Percentiles rank a stretch among this genome's conserved stretches.
These are phyloP conservation scores for Sus cebifrons DNA, from an alignment of 2,797 vertebrate genomes.

Conservation along the genomic window DNA sequence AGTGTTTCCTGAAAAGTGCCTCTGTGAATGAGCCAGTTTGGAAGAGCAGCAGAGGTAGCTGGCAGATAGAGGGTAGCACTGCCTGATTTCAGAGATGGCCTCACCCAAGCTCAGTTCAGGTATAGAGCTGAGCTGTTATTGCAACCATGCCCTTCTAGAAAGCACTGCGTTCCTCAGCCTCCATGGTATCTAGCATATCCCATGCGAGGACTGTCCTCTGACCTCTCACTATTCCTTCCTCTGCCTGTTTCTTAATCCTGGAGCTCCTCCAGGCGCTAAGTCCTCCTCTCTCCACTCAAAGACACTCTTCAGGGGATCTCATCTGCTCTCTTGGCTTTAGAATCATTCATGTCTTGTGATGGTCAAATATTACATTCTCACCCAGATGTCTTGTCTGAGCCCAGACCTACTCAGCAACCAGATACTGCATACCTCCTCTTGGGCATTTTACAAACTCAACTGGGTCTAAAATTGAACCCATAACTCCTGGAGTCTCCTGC, in stretches of 20 bases:
- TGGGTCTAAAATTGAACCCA: conserved; percentile 10
- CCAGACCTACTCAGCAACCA: background rate
- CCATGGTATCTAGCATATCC: background rate
- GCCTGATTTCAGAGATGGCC: background rate
- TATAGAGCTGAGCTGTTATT: background rate
- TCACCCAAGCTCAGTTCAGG: conserved; percentile 4
- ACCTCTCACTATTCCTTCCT: background rate
- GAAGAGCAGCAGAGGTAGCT: conserved; percentile 63
- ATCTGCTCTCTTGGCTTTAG: background rate
- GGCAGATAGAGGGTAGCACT: background rate
- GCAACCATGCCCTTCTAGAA: background rate
- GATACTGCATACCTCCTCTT: background rate
- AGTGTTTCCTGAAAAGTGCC: conserved; percentile 75
- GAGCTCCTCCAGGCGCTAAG: background rate
- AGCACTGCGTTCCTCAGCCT: background rate
- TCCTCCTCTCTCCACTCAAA: background rate
- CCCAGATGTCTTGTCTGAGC: background rate
- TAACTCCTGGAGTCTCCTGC: background rate
- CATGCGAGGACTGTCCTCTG: background rate
- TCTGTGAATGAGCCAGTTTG: conserved; percentile 58
- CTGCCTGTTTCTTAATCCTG: background rate
- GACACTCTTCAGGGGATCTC: background rate
- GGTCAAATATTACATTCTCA: conserved; percentile 19
- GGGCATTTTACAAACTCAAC: background rate
- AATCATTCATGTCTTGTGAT: background rate